Conservation (phyloP, 2,113 vertebrate species). For the Rhabdomys dilectus region DNA sequence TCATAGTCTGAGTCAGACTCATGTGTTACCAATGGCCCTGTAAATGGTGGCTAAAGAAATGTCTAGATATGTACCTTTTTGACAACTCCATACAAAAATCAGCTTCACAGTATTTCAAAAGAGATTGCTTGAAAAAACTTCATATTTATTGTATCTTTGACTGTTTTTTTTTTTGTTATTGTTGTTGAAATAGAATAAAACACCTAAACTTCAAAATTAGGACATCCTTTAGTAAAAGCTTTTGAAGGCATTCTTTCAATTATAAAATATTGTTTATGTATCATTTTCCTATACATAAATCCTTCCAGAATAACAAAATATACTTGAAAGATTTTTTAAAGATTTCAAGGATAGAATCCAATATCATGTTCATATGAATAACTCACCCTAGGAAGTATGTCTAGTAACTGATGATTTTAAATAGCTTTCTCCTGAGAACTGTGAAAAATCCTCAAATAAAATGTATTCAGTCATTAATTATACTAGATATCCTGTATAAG, state of each 20-base stretch:
- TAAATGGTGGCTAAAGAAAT: constrained; percentile 73
- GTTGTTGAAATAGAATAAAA: not conserved
- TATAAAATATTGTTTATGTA: constrained; percentile 42
- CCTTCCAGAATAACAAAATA: not conserved
- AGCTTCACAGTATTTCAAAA: constrained; percentile 70
- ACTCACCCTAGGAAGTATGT: not conserved
- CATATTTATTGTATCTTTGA: not conserved
- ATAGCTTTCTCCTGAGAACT: constrained; percentile 1
- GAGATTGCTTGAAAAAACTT: constrained; percentile 52
- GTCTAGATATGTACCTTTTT: not conserved
- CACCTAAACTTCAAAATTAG: constrained; percentile 35
- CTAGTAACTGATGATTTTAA: not conserved
- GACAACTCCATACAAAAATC: constrained; percentile 41
- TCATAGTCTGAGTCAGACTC: constrained; percentile 82
- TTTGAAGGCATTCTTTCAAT: not conserved
- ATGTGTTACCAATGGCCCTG: constrained; percentile 70
- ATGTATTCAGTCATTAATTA: not conserved
- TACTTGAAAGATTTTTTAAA: constrained; percentile 45
- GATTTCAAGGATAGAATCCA: not conserved
- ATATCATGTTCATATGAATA: not conserved
- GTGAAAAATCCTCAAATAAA: not conserved
- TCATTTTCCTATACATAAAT: not conserved
- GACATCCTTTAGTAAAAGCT: not conserved
- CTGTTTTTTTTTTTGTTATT: not conserved
- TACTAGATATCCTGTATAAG: not conserved